Base-by-base conservation (phyloP, 1,140 invertebrate genomes). In the Thalassaphorura encarpata region DNA sequence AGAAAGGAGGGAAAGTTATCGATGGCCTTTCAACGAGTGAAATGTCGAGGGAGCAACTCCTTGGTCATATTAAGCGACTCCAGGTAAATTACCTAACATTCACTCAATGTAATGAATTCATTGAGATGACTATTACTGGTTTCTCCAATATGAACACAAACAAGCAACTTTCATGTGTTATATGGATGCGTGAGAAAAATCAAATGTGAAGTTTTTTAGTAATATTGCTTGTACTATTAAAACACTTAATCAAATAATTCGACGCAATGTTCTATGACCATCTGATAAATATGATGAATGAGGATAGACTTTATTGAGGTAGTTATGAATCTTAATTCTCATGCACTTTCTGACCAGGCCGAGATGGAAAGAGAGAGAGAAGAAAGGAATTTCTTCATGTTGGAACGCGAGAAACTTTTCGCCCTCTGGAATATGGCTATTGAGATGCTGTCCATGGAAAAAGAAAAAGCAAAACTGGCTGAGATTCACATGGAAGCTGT, bases 391-490 rank as follows among this genome's bases (percentile, higher is more conserved):
- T 95, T 87, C 69, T 95, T 96, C 66, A 92, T 96, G 74, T 70
- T 96, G 48, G 93, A 97, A 72, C 77, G 92, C 63, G 92, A 97
- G 69, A 94, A 94, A 73, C 80, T 96, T 16, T 79, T 89, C 59
- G 89, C 87, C 27, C 94, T 94, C 72, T 96, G 91, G 91, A 90
- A 96, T 70, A 87, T 91, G 43, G 87, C 87, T 1, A 79, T 85
- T 63, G 80, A 84, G 62, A 85, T 92, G 68, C 70, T 92, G 3
- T 16, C 54, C 1, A 28, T 27, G 6, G 83, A 90, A 58, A 88
- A 93, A 74, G 80, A 80, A 24, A 81, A 82, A 69, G 82, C 85
- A 16, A 70, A 75, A 53, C 67, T 83, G 64, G 80, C 80, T 19
- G 52, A 56, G 26, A 39, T 52, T 19, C 24, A 54, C 26, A 56